These are phyloP conservation scores for Choristoneura rosaceana DNA, from an alignment of 2,888 invertebrate genomes.

Conservation along the genomic window DNA sequence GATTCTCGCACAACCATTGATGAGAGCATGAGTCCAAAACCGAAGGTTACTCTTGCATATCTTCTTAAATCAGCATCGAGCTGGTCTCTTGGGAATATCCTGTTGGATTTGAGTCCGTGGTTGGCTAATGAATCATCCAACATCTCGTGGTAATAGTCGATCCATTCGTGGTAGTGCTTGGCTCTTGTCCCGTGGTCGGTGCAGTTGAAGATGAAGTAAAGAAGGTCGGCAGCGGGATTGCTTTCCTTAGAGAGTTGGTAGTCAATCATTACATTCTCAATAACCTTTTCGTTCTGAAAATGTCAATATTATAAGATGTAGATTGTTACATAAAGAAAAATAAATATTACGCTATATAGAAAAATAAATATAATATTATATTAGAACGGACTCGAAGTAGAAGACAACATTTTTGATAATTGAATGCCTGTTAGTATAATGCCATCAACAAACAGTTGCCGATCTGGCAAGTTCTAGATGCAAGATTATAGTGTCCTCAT, in stretches of 20 bases:
- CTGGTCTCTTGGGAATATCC: constrained; percentile 51
- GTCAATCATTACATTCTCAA: constrained; percentile 57
- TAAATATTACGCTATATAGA: no score
- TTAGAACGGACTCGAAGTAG: no score
- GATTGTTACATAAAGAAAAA: no score
- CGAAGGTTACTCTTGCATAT: constrained; percentile 49
- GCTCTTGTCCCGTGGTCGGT: constrained; percentile 55
- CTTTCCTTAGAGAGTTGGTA: constrained; percentile 55
- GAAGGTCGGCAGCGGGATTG: constrained; percentile 55
- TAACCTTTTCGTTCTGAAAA: constrained; percentile 53
- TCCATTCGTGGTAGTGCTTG: constrained; percentile 53
- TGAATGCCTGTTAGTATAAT: no score
- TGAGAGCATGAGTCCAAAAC: constrained; percentile 45
- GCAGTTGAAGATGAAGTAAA: constrained; percentile 59
- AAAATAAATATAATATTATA: no score
- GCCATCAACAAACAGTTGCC: no score
- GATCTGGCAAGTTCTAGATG: no score
- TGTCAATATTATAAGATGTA: background rate
- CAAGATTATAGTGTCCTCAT: no score
- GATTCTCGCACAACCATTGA: constrained; percentile 46
- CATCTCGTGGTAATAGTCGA: constrained; percentile 53
- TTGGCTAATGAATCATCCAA: constrained; percentile 49
- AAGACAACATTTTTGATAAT: no score
- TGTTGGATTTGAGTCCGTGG: constrained; percentile 49
- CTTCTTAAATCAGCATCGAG: constrained; percentile 53